These are phyloP conservation scores for Palythoa heliodiscus DNA, from an alignment of 92 coral and sea anemone species.

Conservation along the genomic window DNA sequence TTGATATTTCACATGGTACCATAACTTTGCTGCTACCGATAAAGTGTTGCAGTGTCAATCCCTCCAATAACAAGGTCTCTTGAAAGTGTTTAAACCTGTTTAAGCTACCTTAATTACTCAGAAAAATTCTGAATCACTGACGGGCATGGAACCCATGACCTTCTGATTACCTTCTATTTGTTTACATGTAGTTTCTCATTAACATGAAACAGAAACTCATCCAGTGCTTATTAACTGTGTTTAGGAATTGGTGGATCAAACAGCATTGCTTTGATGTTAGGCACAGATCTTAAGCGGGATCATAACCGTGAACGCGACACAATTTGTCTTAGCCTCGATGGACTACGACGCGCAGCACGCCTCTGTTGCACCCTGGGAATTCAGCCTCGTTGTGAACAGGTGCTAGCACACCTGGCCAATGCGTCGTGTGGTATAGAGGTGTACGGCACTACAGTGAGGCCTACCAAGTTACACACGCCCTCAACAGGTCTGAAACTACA, in stretches of 20 bases:
- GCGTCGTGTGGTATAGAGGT: conserved; percentile 96
- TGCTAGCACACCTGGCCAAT: conserved; percentile 90
- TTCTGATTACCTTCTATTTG: no score
- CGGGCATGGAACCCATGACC: no score
- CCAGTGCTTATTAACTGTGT: neutral
- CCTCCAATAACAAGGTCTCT: no score
- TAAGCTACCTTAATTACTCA: no score
- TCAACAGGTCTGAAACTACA: conserved; percentile 76
- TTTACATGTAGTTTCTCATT: no score
- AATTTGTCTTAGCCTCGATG: conserved; percentile 94
- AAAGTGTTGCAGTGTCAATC: no score
- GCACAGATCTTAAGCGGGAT: conserved; percentile 87
- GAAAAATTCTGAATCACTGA: no score
- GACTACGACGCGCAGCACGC: conserved; percentile 95
- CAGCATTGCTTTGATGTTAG: conserved; percentile 92
- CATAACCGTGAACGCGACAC: conserved; percentile 97
- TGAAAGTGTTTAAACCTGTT: no score
- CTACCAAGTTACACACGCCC: conserved; percentile 41
- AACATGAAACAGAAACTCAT: neutral
- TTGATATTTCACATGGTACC: no score
- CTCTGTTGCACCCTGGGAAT: conserved; percentile 94
- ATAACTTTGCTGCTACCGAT: no score
- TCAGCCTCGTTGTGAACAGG: conserved; percentile 97
- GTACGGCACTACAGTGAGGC: conserved; percentile 66
- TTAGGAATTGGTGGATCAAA: conserved; percentile 65